Evolutionary conservation across 2,797 vertebrate genomes (phyloP), one percentile per base, ranked within the genome.

Genomic region (Acanthurus leucopareius): DNA sequence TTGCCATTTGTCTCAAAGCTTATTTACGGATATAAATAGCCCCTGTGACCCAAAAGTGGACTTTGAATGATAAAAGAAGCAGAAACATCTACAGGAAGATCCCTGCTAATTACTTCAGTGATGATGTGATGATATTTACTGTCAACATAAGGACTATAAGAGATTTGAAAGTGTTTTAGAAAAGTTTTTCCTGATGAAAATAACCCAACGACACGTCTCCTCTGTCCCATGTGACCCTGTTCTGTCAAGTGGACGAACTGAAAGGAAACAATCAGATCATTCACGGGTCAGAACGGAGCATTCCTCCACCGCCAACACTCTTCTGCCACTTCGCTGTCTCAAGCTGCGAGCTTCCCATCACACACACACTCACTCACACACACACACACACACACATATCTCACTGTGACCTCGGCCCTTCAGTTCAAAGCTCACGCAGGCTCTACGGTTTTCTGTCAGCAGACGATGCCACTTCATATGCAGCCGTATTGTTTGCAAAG

Each of bases 211-310:
- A 32, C 72, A 47, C 32, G 28, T 64, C 62, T 38, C 77, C 54
- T 75, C n/a, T 63, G 77, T 62, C 45, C 56, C 77, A 48, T 54
- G 59, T 51, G 45, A 75, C 75, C 9, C 38, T 44, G 32, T 75
- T 80, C 62, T 75, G 77, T 74, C 45, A 75, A 76, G 69, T 20
- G 74, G 54, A 40, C 77, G 74, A 90, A 91, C 78, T 44, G 79
- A 79, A 82, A 82, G 63, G 62, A 86, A 84, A 93, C 88, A 95
- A 92, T 92, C 85, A 77, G 20, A 91, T 92, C 91, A 92, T 95
- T 94, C 91, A 95, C 69, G 59, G 84, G 83, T 90, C 88, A 75
- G 75, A 83, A 63, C 1, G 57, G 77, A 79, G 64, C 86, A 91
- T 90, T 91, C 89, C 79, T 86, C 49, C 64, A 20, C 71, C 92